Conservation (phyloP, 1,140 invertebrate species). For the Tetramorium simillimum region DNA sequence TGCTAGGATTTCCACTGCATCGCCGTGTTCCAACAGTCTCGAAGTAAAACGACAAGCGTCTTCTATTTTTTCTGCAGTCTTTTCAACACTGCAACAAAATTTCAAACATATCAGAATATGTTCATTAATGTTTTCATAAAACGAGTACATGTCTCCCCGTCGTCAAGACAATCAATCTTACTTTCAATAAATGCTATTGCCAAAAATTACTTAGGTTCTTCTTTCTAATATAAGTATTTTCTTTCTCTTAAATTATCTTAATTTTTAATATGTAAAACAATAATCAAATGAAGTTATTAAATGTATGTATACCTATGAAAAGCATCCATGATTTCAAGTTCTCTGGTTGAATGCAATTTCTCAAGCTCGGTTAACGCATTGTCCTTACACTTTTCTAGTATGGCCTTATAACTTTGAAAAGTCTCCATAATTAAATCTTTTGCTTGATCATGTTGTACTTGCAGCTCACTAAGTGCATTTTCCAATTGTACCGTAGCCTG, state of each 20-base stretch:
- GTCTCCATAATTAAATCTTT: conserved; percentile 94
- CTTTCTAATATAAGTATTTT: background rate
- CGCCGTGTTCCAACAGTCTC: conserved; percentile 92
- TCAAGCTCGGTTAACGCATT: conserved; percentile 91
- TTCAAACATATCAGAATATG: background rate
- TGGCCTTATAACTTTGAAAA: conserved; percentile 93
- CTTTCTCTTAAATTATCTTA: background rate
- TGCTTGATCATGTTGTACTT: conserved; percentile 94
- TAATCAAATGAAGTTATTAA: background rate
- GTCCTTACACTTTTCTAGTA: conserved; percentile 92
- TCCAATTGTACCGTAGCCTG: conserved; percentile 90
- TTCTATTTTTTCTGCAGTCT: conserved; percentile 92
- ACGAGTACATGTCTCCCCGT: background rate
- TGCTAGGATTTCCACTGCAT: conserved; percentile 92
- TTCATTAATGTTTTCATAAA: background rate
- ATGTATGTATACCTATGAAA: conserved; percentile 87
- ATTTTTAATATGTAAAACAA: background rate
- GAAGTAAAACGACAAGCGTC: conserved; percentile 94
- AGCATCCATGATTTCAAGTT: conserved; percentile 95
- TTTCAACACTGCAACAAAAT: conserved; percentile 87
- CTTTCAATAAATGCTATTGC: background rate
- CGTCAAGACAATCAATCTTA: background rate
- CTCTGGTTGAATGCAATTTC: conserved; percentile 92
- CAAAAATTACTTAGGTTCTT: background rate
- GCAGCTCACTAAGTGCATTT: conserved; percentile 93